Conservation (phyloP, 2,113 vertebrate species). For the Phycodurus eques region DNA sequence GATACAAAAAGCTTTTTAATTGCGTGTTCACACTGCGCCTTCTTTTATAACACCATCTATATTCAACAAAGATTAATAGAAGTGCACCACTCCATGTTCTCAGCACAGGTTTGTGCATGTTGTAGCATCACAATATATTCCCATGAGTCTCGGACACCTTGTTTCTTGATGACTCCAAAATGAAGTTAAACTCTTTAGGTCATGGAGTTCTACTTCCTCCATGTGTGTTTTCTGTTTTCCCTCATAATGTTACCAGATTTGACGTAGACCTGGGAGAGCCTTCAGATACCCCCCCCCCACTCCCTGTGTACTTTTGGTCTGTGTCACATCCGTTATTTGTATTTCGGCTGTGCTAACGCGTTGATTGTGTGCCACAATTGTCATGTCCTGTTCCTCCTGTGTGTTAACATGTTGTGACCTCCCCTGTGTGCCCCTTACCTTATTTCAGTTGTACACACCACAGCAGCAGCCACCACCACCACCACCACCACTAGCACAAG, state of each 20-base stretch:
- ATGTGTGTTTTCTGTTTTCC: neutral
- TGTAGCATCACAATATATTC: neutral
- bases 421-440: constrained; percentile 47
- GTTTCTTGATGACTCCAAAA: neutral
- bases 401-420: constrained; percentile 45
- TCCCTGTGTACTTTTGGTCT: neutral
- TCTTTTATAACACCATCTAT: too few relatives aligned
- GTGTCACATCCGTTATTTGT: constrained; percentile 4
- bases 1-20: too few relatives aligned
- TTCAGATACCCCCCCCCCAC: neutral
- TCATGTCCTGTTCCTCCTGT: constrained; percentile 17
- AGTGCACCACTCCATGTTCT: neutral
- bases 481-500: neutral
- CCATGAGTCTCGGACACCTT: neutral
- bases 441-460: constrained; percentile 52
- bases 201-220: neutral
- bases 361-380: constrained; percentile 21
- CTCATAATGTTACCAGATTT: neutral
- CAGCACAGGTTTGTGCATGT: neutral
- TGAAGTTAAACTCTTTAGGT: neutral
- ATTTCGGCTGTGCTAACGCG: constrained; percentile 18
- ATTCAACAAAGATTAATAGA: neutral
- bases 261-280: neutral
- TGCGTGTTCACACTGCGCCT: too few relatives aligned
- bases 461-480: constrained; percentile 28